Percentiles rank a stretch among this genome's conserved stretches.
Evolutionary conservation across 2,888 invertebrate species (phyloP).

Genomic region (Pandemis cinnamomeana): DNA sequence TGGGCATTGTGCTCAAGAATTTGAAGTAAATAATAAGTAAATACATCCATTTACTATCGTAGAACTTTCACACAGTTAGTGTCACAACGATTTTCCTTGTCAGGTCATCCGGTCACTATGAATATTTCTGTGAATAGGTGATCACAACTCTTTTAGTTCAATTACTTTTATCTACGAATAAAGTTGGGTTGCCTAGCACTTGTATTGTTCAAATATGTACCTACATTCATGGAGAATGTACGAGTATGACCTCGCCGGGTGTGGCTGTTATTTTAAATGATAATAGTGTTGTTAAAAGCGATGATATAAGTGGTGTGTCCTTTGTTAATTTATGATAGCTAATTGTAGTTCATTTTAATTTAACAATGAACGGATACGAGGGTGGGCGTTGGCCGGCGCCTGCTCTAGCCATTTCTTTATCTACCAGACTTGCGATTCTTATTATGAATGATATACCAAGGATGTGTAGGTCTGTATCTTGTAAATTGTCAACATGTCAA

Average conservation of each 20-base stretch:
- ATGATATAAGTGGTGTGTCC: slow-evolving; percentile 4
- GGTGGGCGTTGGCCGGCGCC: slow-evolving; percentile 50
- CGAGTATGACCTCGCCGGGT: slow-evolving; percentile 1
- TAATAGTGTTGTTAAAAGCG: slow-evolving; percentile 8
- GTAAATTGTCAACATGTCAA: background rate
- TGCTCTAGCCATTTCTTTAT: background rate
- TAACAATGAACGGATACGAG: slow-evolving; percentile 43
- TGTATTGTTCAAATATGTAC: background rate
- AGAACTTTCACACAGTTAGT: too few species aligned
- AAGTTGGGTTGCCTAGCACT: background rate
- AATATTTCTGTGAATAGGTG: too few species aligned
- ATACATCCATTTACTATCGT: too few species aligned
- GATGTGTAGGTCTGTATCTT: background rate
- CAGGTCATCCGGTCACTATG: too few species aligned
- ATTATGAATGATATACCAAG: background rate
- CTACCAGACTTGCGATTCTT: background rate
- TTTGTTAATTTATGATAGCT: slow-evolving; percentile 31
- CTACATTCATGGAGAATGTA: background rate
- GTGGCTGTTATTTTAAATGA: slow-evolving; percentile 5
- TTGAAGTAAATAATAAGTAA: background rate
- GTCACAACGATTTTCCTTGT: too few species aligned
- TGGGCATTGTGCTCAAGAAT: background rate
- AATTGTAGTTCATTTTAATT: slow-evolving; percentile 46
- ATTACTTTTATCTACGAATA: background rate
- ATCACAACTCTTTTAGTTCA: background rate